Evolutionary conservation across 1,140 invertebrate genomes (phyloP).

Genomic region (Ganaspis sp.): DNA sequence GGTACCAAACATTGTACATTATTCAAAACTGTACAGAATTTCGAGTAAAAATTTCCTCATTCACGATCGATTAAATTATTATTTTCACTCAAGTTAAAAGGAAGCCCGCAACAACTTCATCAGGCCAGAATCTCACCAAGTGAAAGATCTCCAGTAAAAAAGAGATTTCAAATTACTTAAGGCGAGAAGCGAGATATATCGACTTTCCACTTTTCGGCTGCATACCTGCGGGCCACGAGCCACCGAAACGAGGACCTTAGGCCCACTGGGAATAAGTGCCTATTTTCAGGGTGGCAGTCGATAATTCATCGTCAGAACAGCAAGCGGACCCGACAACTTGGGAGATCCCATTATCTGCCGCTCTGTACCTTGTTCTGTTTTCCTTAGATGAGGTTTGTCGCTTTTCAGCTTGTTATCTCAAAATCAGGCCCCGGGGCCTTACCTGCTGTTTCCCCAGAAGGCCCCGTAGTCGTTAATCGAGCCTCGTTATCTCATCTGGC

Average conservation of each 20-base stretch:
- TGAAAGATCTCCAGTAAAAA: not conserved
- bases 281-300: constrained; percentile 24
- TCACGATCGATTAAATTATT: no score
- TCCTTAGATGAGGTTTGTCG: constrained; percentile 36
- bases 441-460: constrained; percentile 43
- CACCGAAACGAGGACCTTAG: not conserved
- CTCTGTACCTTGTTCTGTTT: constrained; percentile 26
- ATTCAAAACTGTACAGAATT: no score
- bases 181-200: constrained; percentile 7
- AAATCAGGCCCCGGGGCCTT: constrained; percentile 33
- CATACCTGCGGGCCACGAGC: constrained; percentile 22
- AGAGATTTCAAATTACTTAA: not conserved
- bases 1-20: no score
- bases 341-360: constrained; percentile 12
- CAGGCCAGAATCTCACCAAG: not conserved
- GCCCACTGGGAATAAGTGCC: not conserved
- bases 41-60: no score
- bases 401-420: constrained; percentile 22
- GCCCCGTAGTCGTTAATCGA: constrained; percentile 32
- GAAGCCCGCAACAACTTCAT: not conserved
- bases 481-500: constrained; percentile 39
- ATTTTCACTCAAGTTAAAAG: no score
- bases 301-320: not conserved
- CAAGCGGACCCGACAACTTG: not conserved
- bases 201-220: constrained; percentile 18